Percentiles rank a stretch among this genome's conserved stretches.
Evolutionary conservation across 2,888 invertebrate species (phyloP).

Genomic region (Eretmocerus hayati): DNA sequence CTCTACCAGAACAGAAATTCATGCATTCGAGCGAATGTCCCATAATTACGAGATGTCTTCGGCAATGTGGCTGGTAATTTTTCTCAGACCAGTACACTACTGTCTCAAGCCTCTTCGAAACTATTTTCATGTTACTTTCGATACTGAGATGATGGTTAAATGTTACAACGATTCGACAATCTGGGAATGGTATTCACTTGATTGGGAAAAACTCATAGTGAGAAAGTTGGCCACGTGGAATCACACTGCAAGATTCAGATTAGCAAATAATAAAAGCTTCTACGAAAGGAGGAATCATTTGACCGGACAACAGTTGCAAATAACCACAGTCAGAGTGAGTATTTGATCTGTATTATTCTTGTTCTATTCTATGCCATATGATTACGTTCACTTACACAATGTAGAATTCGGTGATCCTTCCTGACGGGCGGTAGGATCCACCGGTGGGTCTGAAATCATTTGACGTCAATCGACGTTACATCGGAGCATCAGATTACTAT

Average conservation of each 20-base stretch:
- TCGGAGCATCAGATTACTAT: too few relatives aligned
- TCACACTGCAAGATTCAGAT: not conserved
- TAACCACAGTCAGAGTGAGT: constrained; percentile 25
- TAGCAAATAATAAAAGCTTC: constrained; percentile 6
- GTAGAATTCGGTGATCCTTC: too few relatives aligned
- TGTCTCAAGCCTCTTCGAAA: constrained; percentile 22
- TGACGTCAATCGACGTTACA: too few relatives aligned
- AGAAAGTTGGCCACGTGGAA: constrained; percentile 10
- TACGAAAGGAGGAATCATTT: constrained; percentile 26
- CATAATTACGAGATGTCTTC: constrained; percentile 19
- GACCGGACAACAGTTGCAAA: constrained; percentile 21
- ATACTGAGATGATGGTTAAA: constrained; percentile 28
- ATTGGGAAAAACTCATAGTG: not conserved
- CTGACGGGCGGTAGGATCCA: too few relatives aligned
- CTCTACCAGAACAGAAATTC: constrained; percentile 16
- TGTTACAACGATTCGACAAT: constrained; percentile 21
- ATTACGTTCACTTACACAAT: too few relatives aligned
- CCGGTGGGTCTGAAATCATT: too few relatives aligned
- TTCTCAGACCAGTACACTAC: constrained; percentile 13
- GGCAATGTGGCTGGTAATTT: constrained; percentile 33
- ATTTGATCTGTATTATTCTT: not conserved
- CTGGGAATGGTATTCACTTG: constrained; percentile 28
- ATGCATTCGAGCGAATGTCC: constrained; percentile 24
- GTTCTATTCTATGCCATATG: too few relatives aligned
- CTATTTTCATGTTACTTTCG: constrained; percentile 24